Base-by-base conservation (phyloP, 2,113 vertebrate species). In the Sorex fumeus region DNA sequence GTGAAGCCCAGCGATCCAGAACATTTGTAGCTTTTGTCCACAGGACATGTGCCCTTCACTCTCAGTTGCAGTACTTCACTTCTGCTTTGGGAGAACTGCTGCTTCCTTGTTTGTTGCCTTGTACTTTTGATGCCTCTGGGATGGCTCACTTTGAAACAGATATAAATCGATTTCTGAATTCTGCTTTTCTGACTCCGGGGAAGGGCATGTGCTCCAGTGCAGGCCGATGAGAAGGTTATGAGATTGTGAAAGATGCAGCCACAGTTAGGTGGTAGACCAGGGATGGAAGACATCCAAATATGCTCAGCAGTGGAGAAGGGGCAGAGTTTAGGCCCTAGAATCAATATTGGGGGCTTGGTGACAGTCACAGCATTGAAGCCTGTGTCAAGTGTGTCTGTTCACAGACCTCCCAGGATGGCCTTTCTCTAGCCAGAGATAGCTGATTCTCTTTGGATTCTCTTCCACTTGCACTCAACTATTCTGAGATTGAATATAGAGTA, bases 391-490 rank as follows among this genome's bases (percentile, higher is more conserved):
- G 64, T 21, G 13, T 81, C 67, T 74, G 45, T 47, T 70, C 32
- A 53, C 21, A 79, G 50, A 62, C 36, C 82, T 89, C 62, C 53
- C 28, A 76, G 30, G 32, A 47, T 5, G 13, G 70, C 28, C 74
- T 40, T 84, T 74, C 66, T 36, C 64, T n/a, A 78, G 19, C 8
- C 47, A 70, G 81, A 94, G 66, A 25, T n/a, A 30, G 25, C 57
- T 72, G 36, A 57, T 7, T 40, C 40, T 40, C 30, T 23, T 79
- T 77, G 43, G 81, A 6, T 90, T 91, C 92, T 69, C 93, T 93
- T 43, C 71, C 32, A 34, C 77, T 94, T 90, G 66, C 36, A 67
- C 78, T 83, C 76, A 83, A 87, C 90, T 85, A 64, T 85, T 83
- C 40, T 62, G 60, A 87, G 40, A 36, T 21, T 19, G 23, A 40